phyloP scores from a whole-genome alignment of 2,888 invertebrate species.

The Drosophila formosana region DNA sequence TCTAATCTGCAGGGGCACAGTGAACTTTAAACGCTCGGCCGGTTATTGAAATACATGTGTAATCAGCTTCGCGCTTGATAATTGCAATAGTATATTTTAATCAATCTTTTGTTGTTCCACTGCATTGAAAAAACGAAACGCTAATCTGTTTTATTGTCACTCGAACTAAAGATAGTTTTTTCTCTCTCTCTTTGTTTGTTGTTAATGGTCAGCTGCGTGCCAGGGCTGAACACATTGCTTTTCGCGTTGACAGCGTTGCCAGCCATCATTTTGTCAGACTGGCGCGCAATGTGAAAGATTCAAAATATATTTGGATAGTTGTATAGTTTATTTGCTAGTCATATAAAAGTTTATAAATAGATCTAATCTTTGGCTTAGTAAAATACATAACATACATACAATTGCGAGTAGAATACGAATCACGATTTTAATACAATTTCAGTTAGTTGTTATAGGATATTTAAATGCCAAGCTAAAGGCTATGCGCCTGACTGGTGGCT shows the following conservation, averaged over 20 bases:
- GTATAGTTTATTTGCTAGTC: constrained; percentile 46
- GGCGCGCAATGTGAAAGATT: constrained; percentile 19
- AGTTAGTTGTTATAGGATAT: constrained; percentile 18
- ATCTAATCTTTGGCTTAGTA: constrained; percentile 69
- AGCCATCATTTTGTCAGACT: not conserved
- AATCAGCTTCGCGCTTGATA: constrained; percentile 34
- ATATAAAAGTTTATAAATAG: constrained; percentile 34
- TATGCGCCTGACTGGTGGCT: constrained; percentile 64
- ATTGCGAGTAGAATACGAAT: constrained; percentile 37
- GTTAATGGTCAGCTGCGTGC: constrained; percentile 40
- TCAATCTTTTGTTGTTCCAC: constrained; percentile 40
- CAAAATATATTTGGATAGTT: constrained; percentile 2
- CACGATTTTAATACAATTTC: constrained; percentile 66
- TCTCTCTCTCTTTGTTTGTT: constrained; percentile 35
- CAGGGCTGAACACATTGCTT: constrained; percentile 42
- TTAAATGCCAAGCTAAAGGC: constrained; percentile 41
- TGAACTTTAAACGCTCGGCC: constrained; percentile 50
- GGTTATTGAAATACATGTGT: constrained; percentile 19
- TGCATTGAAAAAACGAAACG: constrained; percentile 19
- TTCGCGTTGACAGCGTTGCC: constrained; percentile 24
- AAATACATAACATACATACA: constrained; percentile 46
- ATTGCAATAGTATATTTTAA: constrained; percentile 39
- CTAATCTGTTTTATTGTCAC: constrained; percentile 38
- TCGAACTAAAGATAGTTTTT: constrained; percentile 32
- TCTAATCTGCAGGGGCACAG: constrained; percentile 46